phyloP scores from a whole-genome alignment of 2,888 invertebrate genomes.

The Melanotus villosus region DNA sequence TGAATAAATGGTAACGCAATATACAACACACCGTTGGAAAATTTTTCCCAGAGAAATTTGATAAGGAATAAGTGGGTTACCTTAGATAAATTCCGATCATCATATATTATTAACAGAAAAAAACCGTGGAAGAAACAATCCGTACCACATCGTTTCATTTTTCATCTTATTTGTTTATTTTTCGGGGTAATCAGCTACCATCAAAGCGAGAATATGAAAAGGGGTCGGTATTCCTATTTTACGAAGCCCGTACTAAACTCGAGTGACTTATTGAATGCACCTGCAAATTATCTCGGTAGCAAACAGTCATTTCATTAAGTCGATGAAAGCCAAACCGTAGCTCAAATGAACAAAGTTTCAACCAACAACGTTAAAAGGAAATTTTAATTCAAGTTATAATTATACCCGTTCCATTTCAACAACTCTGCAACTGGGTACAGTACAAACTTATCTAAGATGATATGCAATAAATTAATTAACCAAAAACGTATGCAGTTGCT shows the following conservation, averaged over 20 bases:
- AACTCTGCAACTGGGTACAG: not conserved
- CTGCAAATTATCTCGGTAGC: constrained; percentile 1
- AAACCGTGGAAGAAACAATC: not conserved
- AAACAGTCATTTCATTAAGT: constrained; percentile 20
- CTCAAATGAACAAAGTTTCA: constrained; percentile 9
- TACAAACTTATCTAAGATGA: not conserved
- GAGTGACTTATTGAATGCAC: not conserved
- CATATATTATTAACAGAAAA: constrained; percentile 14
- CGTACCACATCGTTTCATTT: not conserved
- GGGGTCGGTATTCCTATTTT: not conserved
- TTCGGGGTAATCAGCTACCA: not conserved
- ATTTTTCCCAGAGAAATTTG: constrained; percentile 25
- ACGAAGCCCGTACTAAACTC: not conserved
- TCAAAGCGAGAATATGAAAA: not conserved
- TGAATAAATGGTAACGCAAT: constrained; percentile 41
- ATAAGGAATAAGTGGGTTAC: constrained; percentile 30
- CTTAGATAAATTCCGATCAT: constrained; percentile 12
- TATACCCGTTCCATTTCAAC: not conserved
- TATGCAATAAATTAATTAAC: not conserved
- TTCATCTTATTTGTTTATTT: not conserved
- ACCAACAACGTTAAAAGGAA: constrained; percentile 8
- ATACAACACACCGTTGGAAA: constrained; percentile 27
- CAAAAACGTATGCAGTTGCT: not conserved
- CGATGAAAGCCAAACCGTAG: not conserved
- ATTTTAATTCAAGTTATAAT: constrained; percentile 7